Evolutionary conservation across 2,888 invertebrate species (phyloP).

Genomic region (Stenodema calcarata): DNA sequence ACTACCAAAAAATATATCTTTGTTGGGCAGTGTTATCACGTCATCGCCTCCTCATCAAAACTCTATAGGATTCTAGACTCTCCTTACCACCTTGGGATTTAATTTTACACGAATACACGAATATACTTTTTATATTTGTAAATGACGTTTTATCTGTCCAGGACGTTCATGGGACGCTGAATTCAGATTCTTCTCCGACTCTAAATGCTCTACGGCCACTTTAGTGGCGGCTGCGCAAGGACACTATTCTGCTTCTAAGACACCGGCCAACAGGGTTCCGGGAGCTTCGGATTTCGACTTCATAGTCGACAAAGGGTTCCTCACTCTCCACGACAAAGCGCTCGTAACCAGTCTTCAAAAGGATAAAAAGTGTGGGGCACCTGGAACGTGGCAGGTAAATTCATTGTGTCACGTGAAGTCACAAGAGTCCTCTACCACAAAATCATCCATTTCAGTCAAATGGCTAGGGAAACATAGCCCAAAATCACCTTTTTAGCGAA

Average conservation of each 20-base stretch:
- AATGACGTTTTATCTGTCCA: background rate
- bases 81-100: no score
- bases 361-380: conserved; percentile 61
- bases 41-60: no score
- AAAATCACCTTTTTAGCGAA: no score
- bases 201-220: conserved; percentile 64
- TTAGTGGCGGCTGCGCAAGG: conserved; percentile 66
- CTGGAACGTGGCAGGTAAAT: conserved; percentile 56
- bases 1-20: no score
- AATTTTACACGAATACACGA: no score
- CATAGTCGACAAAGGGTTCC: conserved; percentile 63
- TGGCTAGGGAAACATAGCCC: no score
- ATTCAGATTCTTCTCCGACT: conserved; percentile 67
- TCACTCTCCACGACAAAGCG: conserved; percentile 64
- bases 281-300: conserved; percentile 64
- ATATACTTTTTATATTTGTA: no score
- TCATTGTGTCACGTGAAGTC: no score
- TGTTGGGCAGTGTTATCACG: no score
- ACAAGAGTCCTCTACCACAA: no score
- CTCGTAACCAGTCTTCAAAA: conserved; percentile 62
- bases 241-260: conserved; percentile 58
- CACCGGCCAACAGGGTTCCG: conserved; percentile 56
- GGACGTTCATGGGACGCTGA: conserved; percentile 64
- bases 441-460: no score
- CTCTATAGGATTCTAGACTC: no score